A percentile compares a stretch with the other conserved stretches of the same genome.
Evolutionary conservation across 2,797 vertebrate species (phyloP).

Genomic region (Helostoma temminkii): DNA sequence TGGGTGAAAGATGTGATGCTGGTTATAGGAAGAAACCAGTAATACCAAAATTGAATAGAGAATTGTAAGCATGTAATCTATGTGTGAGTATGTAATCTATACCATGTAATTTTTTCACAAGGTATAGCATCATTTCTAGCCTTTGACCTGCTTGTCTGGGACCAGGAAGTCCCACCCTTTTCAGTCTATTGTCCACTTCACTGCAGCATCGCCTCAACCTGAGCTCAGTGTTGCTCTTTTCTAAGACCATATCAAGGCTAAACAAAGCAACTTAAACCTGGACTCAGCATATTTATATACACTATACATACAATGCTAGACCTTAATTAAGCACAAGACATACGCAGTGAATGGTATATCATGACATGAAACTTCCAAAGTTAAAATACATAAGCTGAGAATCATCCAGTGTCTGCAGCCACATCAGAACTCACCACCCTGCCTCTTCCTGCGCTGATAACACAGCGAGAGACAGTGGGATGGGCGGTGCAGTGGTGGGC

Average conservation of each 20-base stretch:
- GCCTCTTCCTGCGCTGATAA: conserved; percentile 86
- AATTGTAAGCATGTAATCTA: not conserved
- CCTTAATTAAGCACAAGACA: conserved; percentile 3
- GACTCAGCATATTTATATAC: not conserved
- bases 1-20: not conserved
- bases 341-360: conserved; percentile 4
- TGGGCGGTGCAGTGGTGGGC: conserved; percentile 43
- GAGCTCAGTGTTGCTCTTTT: conserved; percentile 36
- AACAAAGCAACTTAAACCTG: not conserved
- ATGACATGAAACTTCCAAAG: conserved; percentile 9
- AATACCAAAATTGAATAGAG: not conserved
- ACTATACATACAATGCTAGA: not conserved
- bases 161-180: conserved; percentile 86
- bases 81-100: not conserved
- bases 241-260: conserved; percentile 12
- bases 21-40: not conserved
- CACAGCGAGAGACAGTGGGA: conserved; percentile 73
- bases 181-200: conserved; percentile 80
- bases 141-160: conserved; percentile 81
- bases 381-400: conserved; percentile 52
- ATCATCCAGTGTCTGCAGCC: conserved; percentile 56
- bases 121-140: conserved; percentile 72
- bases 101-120: conserved; percentile 34
- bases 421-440: conserved; percentile 74
- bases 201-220: conserved; percentile 68